Percentiles rank a stretch among this genome's conserved stretches.
Conservation (phyloP, 2,888 invertebrate species). For the Odontomyia ornata region DNA sequence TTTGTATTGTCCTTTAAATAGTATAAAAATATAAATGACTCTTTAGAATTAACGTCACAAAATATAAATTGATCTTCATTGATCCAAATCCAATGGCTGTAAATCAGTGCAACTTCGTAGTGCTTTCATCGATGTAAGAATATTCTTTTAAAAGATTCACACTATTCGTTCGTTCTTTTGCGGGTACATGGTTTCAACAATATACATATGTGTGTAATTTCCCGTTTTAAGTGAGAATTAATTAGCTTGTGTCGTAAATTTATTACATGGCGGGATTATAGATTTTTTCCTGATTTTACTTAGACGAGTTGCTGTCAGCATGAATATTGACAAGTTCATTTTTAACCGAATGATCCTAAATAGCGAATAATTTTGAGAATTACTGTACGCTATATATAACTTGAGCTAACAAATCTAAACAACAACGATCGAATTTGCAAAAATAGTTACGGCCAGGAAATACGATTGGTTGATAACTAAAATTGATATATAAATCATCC, state of each 20-base stretch:
- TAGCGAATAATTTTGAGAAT: too few relatives aligned
- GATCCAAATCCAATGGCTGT: slow-evolving; percentile 70
- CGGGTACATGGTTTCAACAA: slow-evolving; percentile 20
- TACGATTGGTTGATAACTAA: background rate
- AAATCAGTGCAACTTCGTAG: slow-evolving; percentile 56
- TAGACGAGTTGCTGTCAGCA: too few relatives aligned
- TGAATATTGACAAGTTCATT: too few relatives aligned
- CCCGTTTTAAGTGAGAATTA: slow-evolving; percentile 53
- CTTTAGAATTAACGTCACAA: slow-evolving; percentile 46
- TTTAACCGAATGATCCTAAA: too few relatives aligned
- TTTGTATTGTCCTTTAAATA: background rate
- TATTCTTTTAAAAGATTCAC: slow-evolving; percentile 22
- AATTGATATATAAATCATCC: slow-evolving; percentile 6
- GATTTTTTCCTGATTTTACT: too few relatives aligned
- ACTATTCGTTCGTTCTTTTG: slow-evolving; percentile 7
- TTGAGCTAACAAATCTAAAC: too few relatives aligned
- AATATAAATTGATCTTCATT: slow-evolving; percentile 65
- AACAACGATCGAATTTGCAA: background rate
- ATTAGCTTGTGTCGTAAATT: too few relatives aligned
- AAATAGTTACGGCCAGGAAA: background rate
- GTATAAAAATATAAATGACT: slow-evolving; percentile 11
- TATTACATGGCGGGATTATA: too few relatives aligned
- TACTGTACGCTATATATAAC: too few relatives aligned
- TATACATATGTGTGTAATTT: slow-evolving; percentile 54
- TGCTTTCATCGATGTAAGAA: background rate